Base-by-base conservation (phyloP, 2,113 vertebrate species). In the Osmerus eperlanus region DNA sequence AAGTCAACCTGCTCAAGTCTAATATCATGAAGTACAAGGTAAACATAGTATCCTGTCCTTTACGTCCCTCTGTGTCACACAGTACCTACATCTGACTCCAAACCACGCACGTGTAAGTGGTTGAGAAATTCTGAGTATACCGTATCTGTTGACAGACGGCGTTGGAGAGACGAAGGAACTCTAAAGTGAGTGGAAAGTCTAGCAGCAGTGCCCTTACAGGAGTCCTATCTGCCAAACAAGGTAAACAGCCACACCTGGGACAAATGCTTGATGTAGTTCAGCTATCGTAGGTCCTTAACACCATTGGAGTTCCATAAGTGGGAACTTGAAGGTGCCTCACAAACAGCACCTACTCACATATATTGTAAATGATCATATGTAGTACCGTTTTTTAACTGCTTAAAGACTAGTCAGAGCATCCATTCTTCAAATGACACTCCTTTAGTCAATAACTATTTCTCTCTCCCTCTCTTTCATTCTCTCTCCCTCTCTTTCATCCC, bases 141-240 rank as follows among this genome's bases (percentile, higher is more conserved):
- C 11, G 58, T 60, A 12, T 64, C 9, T 64, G 16, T 19, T 82
- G 77, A 72, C 84, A 99, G 97, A 96, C 91, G 76, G 97, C 96
- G 14, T 90, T 99, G 51, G 96, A 99, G 84, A 94, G 93, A 70
- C 89, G 95, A 85, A 98, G 95, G 87, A 96, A 92, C 81, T 91
- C 92, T 0, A 97, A 94, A 87, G 75, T 89, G 61, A 89, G 89
- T 60, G 85, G 91, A 41, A 96, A 92, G 84, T 92, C 94, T 63
- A 93, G 87, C 85, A 97, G 95, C 79, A 96, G 94, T 54, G 94
- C 94, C 3, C 91, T 99, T 71, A 96, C 96, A 3, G 97, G 97
- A 32, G 94, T 99, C 61, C 93, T 99, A 62, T 98, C 95, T 83
- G 95, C 97, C 52, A 98, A 97, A 85, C 95, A 99, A 97, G 96